phyloP scores from a whole-genome alignment of 2,797 vertebrate species.

The Cirrhinus mrigala region DNA sequence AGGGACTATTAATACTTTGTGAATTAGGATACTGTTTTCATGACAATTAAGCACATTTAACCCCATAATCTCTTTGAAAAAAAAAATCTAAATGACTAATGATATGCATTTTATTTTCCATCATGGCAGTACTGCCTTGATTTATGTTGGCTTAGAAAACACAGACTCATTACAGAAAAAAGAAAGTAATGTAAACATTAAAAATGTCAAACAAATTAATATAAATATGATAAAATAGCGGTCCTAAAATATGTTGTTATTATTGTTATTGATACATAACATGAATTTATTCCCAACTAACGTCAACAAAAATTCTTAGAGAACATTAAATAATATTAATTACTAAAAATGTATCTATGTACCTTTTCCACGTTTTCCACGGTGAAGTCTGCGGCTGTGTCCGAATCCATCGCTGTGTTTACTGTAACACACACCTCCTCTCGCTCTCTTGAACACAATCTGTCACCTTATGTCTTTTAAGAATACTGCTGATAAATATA shows the following conservation, averaged over 20 bases:
- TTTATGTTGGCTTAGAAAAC: neutral
- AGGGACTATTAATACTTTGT: neutral
- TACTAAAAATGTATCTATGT: conserved; percentile 40
- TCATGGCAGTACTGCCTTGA: neutral
- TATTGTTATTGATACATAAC: neutral
- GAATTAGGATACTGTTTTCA: neutral
- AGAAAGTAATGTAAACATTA: too few relatives aligned
- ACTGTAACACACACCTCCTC: conserved; percentile 20
- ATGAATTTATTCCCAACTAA: too few relatives aligned
- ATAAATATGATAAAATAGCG: too few relatives aligned
- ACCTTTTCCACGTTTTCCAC: conserved; percentile 99
- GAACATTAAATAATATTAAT: neutral
- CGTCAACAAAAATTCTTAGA: neutral
- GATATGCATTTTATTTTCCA: too few relatives aligned
- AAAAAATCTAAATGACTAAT: neutral
- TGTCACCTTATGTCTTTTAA: too few relatives aligned
- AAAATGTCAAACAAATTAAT: neutral
- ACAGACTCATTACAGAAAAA: neutral
- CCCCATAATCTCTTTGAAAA: neutral
- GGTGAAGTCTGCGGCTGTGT: conserved; percentile 88
- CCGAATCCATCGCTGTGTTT: conserved; percentile 54
- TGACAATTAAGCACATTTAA: neutral
- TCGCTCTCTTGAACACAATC: conserved; percentile 10
- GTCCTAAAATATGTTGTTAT: too few relatives aligned
- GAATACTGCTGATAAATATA: neutral